Percentiles rank a stretch among this genome's conserved stretches.
Evolutionary conservation across 2,797 vertebrate genomes (phyloP).

Genomic region (Enteromius paludinosus): DNA sequence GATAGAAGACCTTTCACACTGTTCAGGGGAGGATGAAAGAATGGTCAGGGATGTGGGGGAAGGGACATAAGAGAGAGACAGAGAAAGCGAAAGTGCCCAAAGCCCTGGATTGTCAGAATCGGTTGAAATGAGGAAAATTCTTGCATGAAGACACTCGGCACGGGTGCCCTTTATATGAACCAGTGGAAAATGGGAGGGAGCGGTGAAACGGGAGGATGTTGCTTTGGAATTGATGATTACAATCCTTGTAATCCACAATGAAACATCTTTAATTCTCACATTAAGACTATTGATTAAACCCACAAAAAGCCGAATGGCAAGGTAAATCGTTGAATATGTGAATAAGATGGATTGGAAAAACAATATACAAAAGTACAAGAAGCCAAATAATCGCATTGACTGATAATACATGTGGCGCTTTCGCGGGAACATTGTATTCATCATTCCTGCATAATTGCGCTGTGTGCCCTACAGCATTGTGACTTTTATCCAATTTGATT

Average conservation of each 20-base stretch:
- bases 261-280: slow-evolving; percentile 56
- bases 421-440: slow-evolving; percentile 11
- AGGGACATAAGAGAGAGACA: slow-evolving; percentile 57
- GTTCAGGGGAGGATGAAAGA: slow-evolving; percentile 74
- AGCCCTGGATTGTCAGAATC: slow-evolving; percentile 75
- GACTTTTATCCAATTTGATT: slow-evolving; percentile 12
- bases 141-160: slow-evolving; percentile 54
- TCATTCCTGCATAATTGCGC: slow-evolving; percentile 4
- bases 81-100: slow-evolving; percentile 65
- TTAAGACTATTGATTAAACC: slow-evolving; percentile 50
- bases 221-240: slow-evolving; percentile 70
- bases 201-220: slow-evolving; percentile 57
- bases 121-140: slow-evolving; percentile 56
- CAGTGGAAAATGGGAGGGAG: slow-evolving; percentile 64
- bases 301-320: slow-evolving; percentile 34
- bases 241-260: slow-evolving; percentile 72
- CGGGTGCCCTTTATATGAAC: slow-evolving; percentile 81
- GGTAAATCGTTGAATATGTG: slow-evolving; percentile 23
- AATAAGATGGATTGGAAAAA: slow-evolving; percentile 26
- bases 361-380: slow-evolving; percentile 11
- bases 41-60: slow-evolving; percentile 65
- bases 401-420: slow-evolving; percentile 6
- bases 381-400: background rate
- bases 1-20: slow-evolving; percentile 72
- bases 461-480: background rate